These are phyloP conservation scores for Prinia subflava DNA, from an alignment of 2,113 vertebrate genomes.

Conservation along the genomic window DNA sequence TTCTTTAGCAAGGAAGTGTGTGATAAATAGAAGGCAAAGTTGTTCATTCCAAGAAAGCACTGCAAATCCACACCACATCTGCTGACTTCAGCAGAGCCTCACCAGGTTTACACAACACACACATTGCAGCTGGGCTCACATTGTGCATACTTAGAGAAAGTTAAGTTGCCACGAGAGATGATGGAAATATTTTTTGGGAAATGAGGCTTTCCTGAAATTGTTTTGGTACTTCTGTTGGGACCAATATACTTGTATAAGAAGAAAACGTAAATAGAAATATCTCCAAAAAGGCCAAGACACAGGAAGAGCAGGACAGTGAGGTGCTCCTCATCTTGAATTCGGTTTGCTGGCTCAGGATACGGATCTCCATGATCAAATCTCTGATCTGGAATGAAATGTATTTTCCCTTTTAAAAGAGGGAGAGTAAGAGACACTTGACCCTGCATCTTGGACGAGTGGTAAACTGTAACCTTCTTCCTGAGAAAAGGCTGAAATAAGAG, in stretches of 20 bases:
- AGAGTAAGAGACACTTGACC: neutral
- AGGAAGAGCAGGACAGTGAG: neutral
- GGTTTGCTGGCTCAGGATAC: neutral
- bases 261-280: neutral
- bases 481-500: neutral
- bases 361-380: neutral
- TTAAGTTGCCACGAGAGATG: neutral
- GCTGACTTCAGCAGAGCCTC: slow-evolving; percentile 41
- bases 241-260: neutral
- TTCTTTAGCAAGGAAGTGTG: neutral
- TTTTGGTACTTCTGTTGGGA: neutral
- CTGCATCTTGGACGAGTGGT: neutral
- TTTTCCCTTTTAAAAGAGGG: neutral
- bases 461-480: neutral
- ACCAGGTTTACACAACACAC: slow-evolving; percentile 12
- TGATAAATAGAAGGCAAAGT: slow-evolving; percentile 38
- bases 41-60: neutral
- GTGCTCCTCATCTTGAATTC: neutral
- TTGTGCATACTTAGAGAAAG: neutral
- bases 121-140: neutral
- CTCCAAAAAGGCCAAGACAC: neutral
- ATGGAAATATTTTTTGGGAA: neutral
- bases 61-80: slow-evolving; percentile 34
- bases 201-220: neutral
- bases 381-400: neutral